These are phyloP conservation scores for Drosophila oshimai DNA, from an alignment of 1,140 invertebrate species.

Conservation along the genomic window DNA sequence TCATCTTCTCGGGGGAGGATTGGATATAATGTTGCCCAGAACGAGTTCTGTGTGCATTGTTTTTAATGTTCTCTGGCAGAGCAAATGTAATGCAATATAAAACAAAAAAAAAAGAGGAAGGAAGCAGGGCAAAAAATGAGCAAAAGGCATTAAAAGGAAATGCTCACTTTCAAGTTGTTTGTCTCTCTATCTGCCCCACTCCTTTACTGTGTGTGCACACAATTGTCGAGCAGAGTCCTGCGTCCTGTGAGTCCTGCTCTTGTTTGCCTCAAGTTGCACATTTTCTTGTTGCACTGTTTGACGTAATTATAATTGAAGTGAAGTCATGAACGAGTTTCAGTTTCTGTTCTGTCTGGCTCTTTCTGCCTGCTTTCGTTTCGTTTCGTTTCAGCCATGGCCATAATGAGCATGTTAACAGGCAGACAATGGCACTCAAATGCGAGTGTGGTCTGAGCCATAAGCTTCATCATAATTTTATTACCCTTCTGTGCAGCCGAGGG, in stretches of 20 bases:
- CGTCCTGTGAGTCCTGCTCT: slow-evolving; percentile 30
- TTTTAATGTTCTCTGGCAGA: slow-evolving; percentile 53
- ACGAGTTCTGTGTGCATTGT: slow-evolving; percentile 58
- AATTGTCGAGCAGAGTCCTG: slow-evolving; percentile 55
- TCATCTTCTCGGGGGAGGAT: slow-evolving; percentile 30
- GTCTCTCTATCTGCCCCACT: slow-evolving; percentile 17
- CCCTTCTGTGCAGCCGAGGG: slow-evolving; percentile 54
- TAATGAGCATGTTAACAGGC: slow-evolving; percentile 82
- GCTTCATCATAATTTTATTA: slow-evolving; percentile 76
- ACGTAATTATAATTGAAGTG: slow-evolving; percentile 82
- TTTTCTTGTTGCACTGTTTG: slow-evolving; percentile 81
- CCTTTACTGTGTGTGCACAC: slow-evolving; percentile 12
- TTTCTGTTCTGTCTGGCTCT: slow-evolving; percentile 23
- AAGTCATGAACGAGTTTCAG: slow-evolving; percentile 76
- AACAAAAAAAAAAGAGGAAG: slow-evolving; percentile 35
- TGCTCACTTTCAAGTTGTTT: slow-evolving; percentile 70
- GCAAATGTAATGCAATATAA: slow-evolving; percentile 80
- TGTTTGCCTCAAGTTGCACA: slow-evolving; percentile 78
- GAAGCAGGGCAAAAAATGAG: slow-evolving; percentile 52
- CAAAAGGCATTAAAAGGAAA: slow-evolving; percentile 74
- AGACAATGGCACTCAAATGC: slow-evolving; percentile 75
- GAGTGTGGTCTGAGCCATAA: slow-evolving; percentile 43
- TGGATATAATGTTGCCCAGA: slow-evolving; percentile 68
- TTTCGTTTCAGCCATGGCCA: slow-evolving; percentile 50
- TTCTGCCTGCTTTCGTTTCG: background rate